phyloP scores from a whole-genome alignment of 2,797 vertebrate species.

The Xiphorhynchus erythropygius region DNA sequence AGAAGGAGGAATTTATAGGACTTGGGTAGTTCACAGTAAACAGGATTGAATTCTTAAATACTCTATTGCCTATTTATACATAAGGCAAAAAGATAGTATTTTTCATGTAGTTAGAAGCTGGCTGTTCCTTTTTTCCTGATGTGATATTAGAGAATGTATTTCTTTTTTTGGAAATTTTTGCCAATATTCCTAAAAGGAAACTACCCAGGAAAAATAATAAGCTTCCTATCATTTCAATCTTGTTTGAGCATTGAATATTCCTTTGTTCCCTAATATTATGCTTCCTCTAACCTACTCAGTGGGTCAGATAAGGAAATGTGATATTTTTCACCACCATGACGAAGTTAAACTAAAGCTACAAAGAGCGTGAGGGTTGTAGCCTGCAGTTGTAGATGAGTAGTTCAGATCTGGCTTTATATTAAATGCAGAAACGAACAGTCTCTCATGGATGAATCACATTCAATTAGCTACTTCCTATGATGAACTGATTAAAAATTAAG shows the following conservation, averaged over 20 bases:
- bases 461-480: slow-evolving; percentile 58
- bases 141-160: neutral
- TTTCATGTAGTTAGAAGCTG: neutral
- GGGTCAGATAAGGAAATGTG: slow-evolving; percentile 78
- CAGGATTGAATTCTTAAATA: neutral
- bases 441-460: slow-evolving; percentile 40
- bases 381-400: slow-evolving; percentile 31
- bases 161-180: slow-evolving; percentile 2
- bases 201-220: neutral
- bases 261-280: slow-evolving; percentile 79
- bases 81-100: neutral
- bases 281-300: slow-evolving; percentile 79
- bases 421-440: neutral
- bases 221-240: slow-evolving; percentile 38
- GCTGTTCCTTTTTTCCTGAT: neutral
- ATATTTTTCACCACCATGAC: slow-evolving; percentile 74
- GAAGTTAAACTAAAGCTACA: slow-evolving; percentile 57
- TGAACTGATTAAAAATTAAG: slow-evolving; percentile 65
- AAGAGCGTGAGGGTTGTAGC: slow-evolving; percentile 40
- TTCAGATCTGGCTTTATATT: slow-evolving; percentile 11
- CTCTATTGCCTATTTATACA: neutral
- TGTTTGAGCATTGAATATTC: slow-evolving; percentile 60
- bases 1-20: neutral
- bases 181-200: slow-evolving; percentile 27
- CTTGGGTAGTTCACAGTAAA: neutral